Base-by-base conservation (phyloP, 2,888 invertebrate species). In the Archips crataeganus region DNA sequence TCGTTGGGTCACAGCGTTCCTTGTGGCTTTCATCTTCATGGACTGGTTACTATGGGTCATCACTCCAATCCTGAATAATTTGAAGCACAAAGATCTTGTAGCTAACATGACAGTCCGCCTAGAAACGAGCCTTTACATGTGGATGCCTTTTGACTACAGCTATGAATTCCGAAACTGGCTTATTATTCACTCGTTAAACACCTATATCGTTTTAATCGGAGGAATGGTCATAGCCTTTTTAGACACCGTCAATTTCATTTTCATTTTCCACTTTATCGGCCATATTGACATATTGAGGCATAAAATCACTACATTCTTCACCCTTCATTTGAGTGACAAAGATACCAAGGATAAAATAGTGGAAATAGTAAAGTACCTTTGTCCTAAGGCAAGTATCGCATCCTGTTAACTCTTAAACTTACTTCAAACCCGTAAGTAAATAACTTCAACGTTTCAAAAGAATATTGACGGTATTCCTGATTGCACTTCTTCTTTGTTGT, bases 141-240 rank as follows among this genome's bases (percentile, higher is more conserved):
- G 83, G 81, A 72, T 85, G 74, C 88, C 87, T 2, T 82, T 84
- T 36, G 86, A 87, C 47, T 87, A 87, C 49, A 81, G 80, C 49
- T 83, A 82, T 60, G 78, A 85, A 49, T 82, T 78, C 42, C 72
- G 65, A 4, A 79, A 82, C 45, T 88, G 85, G 83, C 39, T 77
- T 2, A 54, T 83, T 0, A 73, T 81, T 9, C 82, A 84, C 13
- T 9, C 70, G 0, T 23, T 80, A 0, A 81, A 83, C 39, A 47
- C 78, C 0, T 84, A 85, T 61, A 5, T 78, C 5, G 77, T 75
- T 0, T 73, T 75, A 3, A 23, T 11, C 32, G 81, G 77, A 0
- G 78, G 78, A 9, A 51, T 64, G 0, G 63, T 82, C 0, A 65
- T 86, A 0, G 67, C 78, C 2, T n/a, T 80, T 0, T 85, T 80